Conservation (phyloP, 2,888 invertebrate genomes). For the Coenonympha arcania region DNA sequence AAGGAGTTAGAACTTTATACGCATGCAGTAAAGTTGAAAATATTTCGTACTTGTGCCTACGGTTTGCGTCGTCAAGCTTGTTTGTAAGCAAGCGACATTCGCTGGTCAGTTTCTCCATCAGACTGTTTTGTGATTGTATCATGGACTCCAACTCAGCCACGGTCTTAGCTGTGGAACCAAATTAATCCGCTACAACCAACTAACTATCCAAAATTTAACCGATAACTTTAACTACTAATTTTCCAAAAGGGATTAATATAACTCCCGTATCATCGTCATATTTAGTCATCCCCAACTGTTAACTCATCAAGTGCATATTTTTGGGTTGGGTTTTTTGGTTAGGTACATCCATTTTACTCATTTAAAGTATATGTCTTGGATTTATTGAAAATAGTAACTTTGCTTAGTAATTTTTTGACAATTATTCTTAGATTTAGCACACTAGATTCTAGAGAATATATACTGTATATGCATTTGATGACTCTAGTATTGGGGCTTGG, state of each 20-base stretch:
- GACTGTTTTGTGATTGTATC: constrained; percentile 92
- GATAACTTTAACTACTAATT: neutral
- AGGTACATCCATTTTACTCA: no score
- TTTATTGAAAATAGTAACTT: no score
- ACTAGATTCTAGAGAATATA: no score
- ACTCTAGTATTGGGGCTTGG: no score
- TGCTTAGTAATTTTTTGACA: neutral
- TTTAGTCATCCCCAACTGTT: no score
- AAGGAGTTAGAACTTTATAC: constrained; percentile 24
- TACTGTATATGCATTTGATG: no score
- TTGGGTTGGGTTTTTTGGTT: no score
- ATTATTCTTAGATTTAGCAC: no score
- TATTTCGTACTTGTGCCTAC: constrained; percentile 87
- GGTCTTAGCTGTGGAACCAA: constrained; percentile 83
- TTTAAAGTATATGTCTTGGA: no score
- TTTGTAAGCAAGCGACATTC: constrained; percentile 91
- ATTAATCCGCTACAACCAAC: constrained; percentile 37
- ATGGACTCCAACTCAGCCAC: constrained; percentile 91
- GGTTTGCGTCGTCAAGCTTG: constrained; percentile 90
- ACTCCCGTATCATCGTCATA: no score
- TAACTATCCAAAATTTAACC: neutral
- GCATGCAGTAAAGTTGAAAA: constrained; percentile 59
- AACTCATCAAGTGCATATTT: no score
- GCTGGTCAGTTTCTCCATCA: constrained; percentile 92
- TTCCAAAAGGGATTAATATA: neutral